Conservation (phyloP, 2,113 vertebrate genomes). For the Corythornis madagascariensis region DNA sequence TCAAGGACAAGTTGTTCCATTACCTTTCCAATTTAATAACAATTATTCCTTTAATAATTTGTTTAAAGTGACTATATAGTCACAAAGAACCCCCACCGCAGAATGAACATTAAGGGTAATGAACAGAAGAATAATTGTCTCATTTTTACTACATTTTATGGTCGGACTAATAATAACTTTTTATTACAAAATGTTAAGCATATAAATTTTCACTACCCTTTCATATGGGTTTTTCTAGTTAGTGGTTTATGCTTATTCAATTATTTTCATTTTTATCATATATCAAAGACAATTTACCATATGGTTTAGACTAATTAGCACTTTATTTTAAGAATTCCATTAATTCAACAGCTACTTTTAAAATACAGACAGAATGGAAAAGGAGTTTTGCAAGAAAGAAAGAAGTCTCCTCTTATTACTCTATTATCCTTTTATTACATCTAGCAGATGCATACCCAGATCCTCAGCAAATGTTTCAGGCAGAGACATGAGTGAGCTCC, state of each 20-base stretch:
- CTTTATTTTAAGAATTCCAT: constrained; percentile 14
- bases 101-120: background rate
- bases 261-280: constrained; percentile 41
- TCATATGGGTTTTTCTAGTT: constrained; percentile 34
- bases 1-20: no score
- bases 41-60: background rate
- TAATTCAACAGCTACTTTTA: background rate
- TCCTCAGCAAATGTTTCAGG: background rate
- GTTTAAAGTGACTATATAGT: background rate
- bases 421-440: background rate
- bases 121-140: background rate
- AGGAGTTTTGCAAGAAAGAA: background rate
- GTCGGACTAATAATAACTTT: background rate
- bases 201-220: background rate
- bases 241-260: constrained; percentile 43
- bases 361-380: background rate
- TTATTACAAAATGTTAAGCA: constrained; percentile 10
- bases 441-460: background rate
- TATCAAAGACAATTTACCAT: constrained; percentile 9
- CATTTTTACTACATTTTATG: background rate
- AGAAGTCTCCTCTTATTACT: background rate
- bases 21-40: background rate
- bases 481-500: background rate
- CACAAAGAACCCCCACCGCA: background rate
- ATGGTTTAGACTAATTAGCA: constrained; percentile 40